Conservation (phyloP, 2,797 vertebrate genomes). For the Rhabdomys pumilio region DNA sequence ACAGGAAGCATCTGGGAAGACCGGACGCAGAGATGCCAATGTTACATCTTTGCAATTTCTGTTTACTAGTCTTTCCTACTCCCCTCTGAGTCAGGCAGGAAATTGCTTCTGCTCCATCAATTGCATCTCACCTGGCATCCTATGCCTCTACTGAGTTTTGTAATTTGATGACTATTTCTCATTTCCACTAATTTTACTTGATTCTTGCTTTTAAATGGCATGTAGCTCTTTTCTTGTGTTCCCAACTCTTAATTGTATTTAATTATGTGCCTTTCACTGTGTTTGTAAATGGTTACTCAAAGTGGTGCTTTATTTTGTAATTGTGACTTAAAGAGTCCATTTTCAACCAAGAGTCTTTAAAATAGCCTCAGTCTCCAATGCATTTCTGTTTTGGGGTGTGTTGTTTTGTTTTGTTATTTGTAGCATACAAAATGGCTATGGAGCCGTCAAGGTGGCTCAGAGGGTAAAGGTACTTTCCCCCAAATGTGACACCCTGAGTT, state of each 20-base stretch:
- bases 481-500: not conserved
- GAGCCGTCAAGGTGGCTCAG: not conserved
- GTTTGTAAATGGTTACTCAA: not conserved
- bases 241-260: conserved; percentile 4
- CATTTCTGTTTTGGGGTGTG: not conserved
- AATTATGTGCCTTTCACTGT: not conserved
- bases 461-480: not conserved
- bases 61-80: not conserved
- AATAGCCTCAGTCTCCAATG: not conserved
- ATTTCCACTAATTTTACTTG: conserved; percentile 42
- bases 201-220: conserved; percentile 15
- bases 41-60: no score
- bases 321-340: conserved; percentile 25
- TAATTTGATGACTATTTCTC: conserved; percentile 26
- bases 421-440: not conserved
- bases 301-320: conserved; percentile 8
- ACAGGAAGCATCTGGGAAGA: not conserved
- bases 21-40: not conserved
- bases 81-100: conserved; percentile 5
- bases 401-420: not conserved
- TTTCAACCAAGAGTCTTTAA: not conserved
- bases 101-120: not conserved
- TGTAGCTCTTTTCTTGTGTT: not conserved
- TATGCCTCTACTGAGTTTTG: not conserved
- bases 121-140: not conserved